phyloP scores from a whole-genome alignment of 2,113 vertebrate species.

The Cacatua alba region DNA sequence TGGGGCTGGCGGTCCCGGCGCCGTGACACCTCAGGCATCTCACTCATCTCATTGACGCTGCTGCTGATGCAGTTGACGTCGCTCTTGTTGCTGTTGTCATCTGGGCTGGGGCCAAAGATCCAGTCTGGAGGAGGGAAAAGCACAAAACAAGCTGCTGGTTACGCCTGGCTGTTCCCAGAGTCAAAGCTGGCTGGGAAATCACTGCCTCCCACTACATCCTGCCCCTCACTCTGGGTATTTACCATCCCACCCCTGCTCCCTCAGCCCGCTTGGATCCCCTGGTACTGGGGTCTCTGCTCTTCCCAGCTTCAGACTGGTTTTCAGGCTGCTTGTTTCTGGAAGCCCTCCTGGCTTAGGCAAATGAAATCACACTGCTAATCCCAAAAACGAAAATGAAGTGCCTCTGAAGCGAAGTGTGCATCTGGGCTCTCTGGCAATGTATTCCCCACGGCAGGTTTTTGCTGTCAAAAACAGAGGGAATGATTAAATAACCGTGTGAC shows the following conservation, averaged over 20 bases:
- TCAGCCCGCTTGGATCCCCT: not conserved
- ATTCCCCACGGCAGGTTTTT: not conserved
- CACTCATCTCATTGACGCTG: constrained; percentile 74
- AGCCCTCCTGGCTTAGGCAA: not conserved
- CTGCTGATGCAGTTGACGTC: constrained; percentile 83
- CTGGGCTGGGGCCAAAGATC: constrained; percentile 75
- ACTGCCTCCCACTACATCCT: not conserved
- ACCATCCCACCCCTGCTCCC: not conserved
- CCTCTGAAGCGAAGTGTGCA: not conserved
- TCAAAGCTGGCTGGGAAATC: not conserved
- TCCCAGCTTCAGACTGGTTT: not conserved
- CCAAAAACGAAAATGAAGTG: not conserved
- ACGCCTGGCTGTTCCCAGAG: not conserved
- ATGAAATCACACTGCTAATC: constrained; percentile 26
- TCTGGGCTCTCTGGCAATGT: not conserved
- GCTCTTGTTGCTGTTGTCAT: constrained; percentile 76
- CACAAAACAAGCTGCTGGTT: not conserved
- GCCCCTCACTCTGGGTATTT: accelerated
- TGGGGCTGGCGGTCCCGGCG: constrained; percentile 53
- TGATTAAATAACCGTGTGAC: not conserved
- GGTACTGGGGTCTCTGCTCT: not conserved
- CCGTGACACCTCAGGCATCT: not conserved
- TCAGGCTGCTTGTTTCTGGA: constrained; percentile 1
- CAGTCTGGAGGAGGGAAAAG: constrained; percentile 74
- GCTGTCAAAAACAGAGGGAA: not conserved